Conservation (phyloP, 1,140 invertebrate species). For the Anastatus disparis region DNA sequence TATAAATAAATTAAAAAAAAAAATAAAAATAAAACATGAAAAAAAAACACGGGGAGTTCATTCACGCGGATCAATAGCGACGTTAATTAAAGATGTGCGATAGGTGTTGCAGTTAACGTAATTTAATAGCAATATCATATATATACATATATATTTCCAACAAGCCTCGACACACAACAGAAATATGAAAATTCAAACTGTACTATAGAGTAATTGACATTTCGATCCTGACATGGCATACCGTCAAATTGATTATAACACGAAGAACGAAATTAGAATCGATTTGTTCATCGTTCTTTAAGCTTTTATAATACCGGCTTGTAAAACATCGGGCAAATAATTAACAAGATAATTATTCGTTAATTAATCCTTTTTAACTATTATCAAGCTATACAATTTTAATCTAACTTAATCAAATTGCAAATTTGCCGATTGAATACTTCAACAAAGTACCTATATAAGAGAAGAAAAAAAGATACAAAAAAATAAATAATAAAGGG, state of each 20-base stretch:
- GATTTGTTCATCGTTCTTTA: conserved; percentile 4
- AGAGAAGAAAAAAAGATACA: no score
- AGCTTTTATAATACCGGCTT: neutral
- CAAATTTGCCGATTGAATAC: no score
- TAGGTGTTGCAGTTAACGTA: conserved; percentile 21
- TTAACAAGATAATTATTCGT: conserved; percentile 21
- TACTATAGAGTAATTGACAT: conserved; percentile 14
- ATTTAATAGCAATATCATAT: conserved; percentile 10
- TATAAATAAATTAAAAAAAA: no score
- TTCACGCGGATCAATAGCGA: conserved; percentile 8
- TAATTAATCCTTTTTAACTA: conserved; percentile 37
- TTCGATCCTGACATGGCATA: conserved; percentile 18
- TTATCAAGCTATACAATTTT: conserved; percentile 29
- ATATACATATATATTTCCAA: no score
- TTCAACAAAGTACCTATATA: no score
- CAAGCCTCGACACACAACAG: conserved; percentile 8
- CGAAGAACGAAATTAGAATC: conserved; percentile 15
- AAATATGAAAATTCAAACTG: conserved; percentile 28
- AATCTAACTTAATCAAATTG: neutral
- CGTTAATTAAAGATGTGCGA: conserved; percentile 31
- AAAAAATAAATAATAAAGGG: no score
- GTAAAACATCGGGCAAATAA: conserved; percentile 25
- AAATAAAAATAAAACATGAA: no score
- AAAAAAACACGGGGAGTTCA: neutral
- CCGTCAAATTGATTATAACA: conserved; percentile 31